A percentile compares a stretch with the other conserved stretches of the same genome.
Evolutionary conservation across 2,888 invertebrate genomes (phyloP).

Genomic region (Meandrusa payeni): DNA sequence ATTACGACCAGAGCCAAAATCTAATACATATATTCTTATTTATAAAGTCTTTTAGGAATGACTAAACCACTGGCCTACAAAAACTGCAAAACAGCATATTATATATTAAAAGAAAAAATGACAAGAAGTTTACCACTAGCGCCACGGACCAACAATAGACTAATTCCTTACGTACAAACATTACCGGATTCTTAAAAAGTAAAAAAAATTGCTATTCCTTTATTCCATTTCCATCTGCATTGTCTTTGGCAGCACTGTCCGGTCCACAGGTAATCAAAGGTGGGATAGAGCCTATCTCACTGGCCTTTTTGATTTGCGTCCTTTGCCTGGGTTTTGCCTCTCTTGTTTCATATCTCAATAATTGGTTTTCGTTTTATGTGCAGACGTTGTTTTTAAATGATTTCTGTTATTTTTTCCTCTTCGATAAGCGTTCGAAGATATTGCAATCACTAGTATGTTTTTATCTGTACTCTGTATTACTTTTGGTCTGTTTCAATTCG

Average conservation of each 20-base stretch:
- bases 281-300: constrained; percentile 64
- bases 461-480: too few relatives aligned
- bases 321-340: constrained; percentile 42
- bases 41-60: too few relatives aligned
- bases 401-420: constrained; percentile 16
- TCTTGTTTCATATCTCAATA: constrained; percentile 63
- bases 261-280: constrained; percentile 70
- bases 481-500: too few relatives aligned
- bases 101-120: neutral
- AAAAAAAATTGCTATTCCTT: constrained; percentile 42
- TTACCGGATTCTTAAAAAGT: constrained; percentile 27
- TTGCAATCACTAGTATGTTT: neutral
- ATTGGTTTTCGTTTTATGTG: constrained; percentile 71
- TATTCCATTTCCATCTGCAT: constrained; percentile 43
- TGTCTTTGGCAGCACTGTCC: constrained; percentile 40
- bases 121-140: constrained; percentile 5
- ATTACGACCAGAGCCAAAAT: too few relatives aligned
- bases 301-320: constrained; percentile 57
- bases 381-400: constrained; percentile 32
- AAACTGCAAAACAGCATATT: neutral
- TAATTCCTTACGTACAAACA: constrained; percentile 12
- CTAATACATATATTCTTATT: too few relatives aligned
- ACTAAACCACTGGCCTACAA: too few relatives aligned
- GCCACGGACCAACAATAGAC: constrained; percentile 5
- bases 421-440: constrained; percentile 18